Base-by-base conservation (phyloP, 2,113 vertebrate species). In the Chionis minor region DNA sequence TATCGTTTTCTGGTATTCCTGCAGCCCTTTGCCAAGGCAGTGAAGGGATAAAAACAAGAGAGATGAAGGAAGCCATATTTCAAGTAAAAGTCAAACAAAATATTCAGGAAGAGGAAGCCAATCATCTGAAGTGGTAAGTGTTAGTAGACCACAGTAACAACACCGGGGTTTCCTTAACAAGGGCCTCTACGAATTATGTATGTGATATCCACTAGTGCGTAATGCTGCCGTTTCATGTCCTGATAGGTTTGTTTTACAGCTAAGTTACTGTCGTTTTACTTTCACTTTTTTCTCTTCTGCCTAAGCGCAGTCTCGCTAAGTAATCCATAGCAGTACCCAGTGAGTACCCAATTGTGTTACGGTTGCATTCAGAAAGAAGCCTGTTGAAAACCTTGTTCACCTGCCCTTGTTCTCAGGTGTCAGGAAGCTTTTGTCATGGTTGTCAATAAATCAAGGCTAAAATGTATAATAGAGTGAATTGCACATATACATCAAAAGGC, bases 31-130 rank as follows among this genome's bases (percentile, higher is more conserved):
- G 95, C 79, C 96, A 97, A 96, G 91, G 92, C 40, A 92, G 58
- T 61, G 94, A 90, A 81, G 95, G 63, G 44, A 67, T 92, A 54
- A 98, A 97, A 93, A 98, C 93, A 86, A 98, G 98, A 71, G 98
- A 98, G 96, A 96, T 98, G 94, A 99, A 98, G 96, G 99, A 99
- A 92, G 98, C 98, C 1, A 24, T 98, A 18, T 99, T 99, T 96
- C 96, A 98, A 35, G 97, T 98, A 70, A 98, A 98, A 97, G 94
- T 99, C 90, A 98, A 97, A 84, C 97, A 97, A 95, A 95, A 98
- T 42, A 54, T 92, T 78, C 91, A 95, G 18, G 97, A 98, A 92
- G 99, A 99, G 81, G 97, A 95, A 87, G 97, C 95, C 86, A 99
- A 98, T 96, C 94, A 97, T n/a, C 94, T 98, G 28, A 98, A 97